Evolutionary conservation across 2,888 invertebrate genomes (phyloP).

Genomic region (Drosophila siamana): DNA sequence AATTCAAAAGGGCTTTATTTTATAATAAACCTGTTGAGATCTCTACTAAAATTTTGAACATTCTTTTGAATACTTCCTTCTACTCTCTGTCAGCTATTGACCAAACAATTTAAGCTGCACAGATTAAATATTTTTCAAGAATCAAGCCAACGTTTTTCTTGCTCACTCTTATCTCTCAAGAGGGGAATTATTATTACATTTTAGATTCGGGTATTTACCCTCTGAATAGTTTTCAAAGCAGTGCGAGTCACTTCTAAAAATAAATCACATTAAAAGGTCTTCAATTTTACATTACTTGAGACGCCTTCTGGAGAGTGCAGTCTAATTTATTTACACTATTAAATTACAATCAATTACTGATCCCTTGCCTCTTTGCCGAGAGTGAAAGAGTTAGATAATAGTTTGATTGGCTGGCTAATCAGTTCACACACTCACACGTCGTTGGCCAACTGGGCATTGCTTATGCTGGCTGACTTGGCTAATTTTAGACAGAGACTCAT

Average conservation of each 20-base stretch:
- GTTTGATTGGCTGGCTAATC: conserved; percentile 24
- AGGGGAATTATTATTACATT: not conserved
- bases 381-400: not conserved
- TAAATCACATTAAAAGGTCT: not conserved
- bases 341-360: not conserved
- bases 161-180: not conserved
- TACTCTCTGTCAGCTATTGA: no score
- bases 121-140: no score
- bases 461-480: conserved; percentile 11
- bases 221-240: not conserved
- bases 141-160: not conserved
- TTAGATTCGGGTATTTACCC: not conserved
- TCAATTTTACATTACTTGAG: not conserved
- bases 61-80: no score
- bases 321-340: not conserved
- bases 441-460: not conserved
- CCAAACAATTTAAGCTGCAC: no score
- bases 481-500: conserved; percentile 29
- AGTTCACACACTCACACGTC: not conserved
- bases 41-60: no score
- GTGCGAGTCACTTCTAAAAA: not conserved
- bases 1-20: no score
- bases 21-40: no score
- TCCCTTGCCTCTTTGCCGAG: not conserved
- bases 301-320: not conserved